Evolutionary conservation across 2,113 vertebrate genomes (phyloP).

Genomic region (Sinosuthora webbiana): DNA sequence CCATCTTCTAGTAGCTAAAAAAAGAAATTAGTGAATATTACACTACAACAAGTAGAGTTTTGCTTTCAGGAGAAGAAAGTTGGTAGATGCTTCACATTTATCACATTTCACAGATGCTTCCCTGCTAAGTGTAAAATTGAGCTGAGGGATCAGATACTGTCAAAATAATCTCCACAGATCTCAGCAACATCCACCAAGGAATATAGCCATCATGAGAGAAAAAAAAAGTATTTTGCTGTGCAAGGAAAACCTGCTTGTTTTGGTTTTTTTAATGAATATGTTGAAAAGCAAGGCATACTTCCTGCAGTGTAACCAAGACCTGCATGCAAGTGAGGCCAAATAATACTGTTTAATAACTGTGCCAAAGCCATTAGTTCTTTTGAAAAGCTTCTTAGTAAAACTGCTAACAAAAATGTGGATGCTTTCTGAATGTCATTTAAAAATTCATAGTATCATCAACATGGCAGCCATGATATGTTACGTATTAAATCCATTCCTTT

Average conservation of each 20-base stretch:
- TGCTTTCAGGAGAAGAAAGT: background rate
- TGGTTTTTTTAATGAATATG: background rate
- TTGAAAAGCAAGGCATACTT: background rate
- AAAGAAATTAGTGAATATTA: background rate
- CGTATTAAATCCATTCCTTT: background rate
- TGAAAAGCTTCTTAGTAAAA: background rate
- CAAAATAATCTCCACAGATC: background rate
- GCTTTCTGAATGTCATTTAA: background rate
- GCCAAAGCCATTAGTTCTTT: background rate
- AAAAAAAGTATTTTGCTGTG: background rate
- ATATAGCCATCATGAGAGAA: background rate
- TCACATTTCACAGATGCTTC: background rate
- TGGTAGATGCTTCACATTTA: background rate
- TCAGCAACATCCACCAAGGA: background rate
- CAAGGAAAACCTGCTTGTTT: background rate
- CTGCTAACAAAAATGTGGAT: background rate
- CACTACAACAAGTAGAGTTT: background rate
- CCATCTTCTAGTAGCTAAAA: background rate
- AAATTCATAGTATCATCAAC: background rate
- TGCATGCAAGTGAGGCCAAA: background rate
- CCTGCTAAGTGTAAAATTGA: background rate
- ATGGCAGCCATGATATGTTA: background rate
- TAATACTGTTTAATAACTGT: background rate
- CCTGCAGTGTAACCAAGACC: background rate
- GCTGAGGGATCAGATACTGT: background rate